A percentile compares a stretch with the other conserved stretches of the same genome.
These are phyloP conservation scores for Otolemur crassicaudatus DNA, from an alignment of 2,797 vertebrate species.

Conservation along the genomic window DNA sequence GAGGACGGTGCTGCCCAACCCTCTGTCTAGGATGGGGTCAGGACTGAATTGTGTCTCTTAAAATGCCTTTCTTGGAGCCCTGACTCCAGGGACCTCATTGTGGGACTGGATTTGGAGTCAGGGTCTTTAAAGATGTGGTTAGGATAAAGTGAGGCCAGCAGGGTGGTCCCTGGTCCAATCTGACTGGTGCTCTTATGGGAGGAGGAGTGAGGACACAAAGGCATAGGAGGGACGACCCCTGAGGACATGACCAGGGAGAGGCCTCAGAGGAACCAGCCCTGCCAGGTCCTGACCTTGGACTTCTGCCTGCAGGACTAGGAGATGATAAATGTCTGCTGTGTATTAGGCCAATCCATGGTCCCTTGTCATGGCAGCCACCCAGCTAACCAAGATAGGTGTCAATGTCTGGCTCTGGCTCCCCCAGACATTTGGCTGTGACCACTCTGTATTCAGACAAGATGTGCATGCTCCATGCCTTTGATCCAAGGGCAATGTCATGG, in stretches of 20 bases:
- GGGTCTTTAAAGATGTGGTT: not conserved
- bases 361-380: not conserved
- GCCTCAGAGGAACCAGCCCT: not conserved
- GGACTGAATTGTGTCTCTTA: not conserved
- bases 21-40: not conserved
- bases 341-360: not conserved
- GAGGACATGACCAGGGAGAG: not conserved
- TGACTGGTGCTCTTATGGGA: not conserved
- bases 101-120: not conserved
- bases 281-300: too few relatives aligned
- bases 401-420: too few relatives aligned
- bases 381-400: not conserved
- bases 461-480: too few relatives aligned
- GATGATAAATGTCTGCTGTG: not conserved
- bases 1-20: accelerated
- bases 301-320: not conserved
- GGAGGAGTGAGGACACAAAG: not conserved
- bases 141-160: too few relatives aligned
- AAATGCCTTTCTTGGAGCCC: not conserved
- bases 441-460: not conserved
- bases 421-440: not conserved
- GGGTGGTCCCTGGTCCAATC: not conserved
- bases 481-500: too few relatives aligned
- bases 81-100: not conserved
- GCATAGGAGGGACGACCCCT: not conserved